Conservation (phyloP, 2,797 vertebrate species). For the Eulemur rubriventer region DNA sequence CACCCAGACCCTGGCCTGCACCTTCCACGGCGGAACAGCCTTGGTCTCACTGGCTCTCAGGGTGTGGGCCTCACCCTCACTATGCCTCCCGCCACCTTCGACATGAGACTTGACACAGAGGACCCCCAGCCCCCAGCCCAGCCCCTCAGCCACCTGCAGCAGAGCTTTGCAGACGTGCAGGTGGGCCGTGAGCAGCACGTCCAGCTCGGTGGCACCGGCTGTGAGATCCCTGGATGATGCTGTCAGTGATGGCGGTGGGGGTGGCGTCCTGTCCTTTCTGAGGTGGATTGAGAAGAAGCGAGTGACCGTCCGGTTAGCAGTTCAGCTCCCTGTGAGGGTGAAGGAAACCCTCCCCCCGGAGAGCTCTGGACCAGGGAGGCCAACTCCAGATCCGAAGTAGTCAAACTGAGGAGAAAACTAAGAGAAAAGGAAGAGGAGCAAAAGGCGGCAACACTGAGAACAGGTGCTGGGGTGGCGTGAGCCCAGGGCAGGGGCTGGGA, state of each 20-base stretch:
- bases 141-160: conserved; percentile 85
- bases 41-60: not conserved
- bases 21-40: not conserved
- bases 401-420: not conserved
- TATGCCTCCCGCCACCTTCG: accelerated
- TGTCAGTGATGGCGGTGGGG: conserved; percentile 74
- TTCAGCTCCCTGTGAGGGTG: not conserved
- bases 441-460: accelerated
- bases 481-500: accelerated
- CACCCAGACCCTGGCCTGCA: not conserved
- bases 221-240: conserved; percentile 83
- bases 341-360: not conserved
- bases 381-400: not conserved
- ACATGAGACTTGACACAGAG: not conserved
- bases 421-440: too few species aligned
- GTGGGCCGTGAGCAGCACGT: conserved; percentile 89
- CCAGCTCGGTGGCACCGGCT: conserved; percentile 90
- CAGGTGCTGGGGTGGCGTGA: accelerated
- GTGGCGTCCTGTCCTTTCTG: conserved; percentile 81
- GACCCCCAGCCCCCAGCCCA: too few species aligned
- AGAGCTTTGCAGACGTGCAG: conserved; percentile 91
- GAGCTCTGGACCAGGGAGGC: not conserved
- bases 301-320: not conserved
- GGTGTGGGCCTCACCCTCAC: accelerated
- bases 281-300: not conserved